Evolutionary conservation across 2,888 invertebrate genomes (phyloP).

Genomic region (Bimastos eiseni): DNA sequence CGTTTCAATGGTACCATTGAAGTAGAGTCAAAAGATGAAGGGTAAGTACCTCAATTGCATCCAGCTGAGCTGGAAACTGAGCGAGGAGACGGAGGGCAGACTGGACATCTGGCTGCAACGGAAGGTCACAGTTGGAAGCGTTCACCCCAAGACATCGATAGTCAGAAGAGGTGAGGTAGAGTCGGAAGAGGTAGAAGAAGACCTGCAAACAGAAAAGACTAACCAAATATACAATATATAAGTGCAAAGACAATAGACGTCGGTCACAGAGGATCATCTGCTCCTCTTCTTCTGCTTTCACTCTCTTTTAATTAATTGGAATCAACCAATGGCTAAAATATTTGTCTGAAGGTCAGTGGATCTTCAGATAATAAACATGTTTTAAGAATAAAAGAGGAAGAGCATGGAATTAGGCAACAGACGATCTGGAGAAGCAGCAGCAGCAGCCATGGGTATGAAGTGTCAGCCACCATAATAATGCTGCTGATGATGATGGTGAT

Average conservation of each 20-base stretch:
- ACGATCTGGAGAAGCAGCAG: too few relatives aligned
- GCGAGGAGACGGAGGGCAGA: constrained; percentile 80
- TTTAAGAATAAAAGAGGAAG: not conserved
- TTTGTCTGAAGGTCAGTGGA: too few relatives aligned
- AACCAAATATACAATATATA: not conserved
- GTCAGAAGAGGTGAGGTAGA: constrained; percentile 67
- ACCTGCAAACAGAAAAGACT: constrained; percentile 62
- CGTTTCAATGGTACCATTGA: not conserved
- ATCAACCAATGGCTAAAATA: not conserved
- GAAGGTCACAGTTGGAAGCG: constrained; percentile 56
- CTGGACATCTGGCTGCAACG: constrained; percentile 75
- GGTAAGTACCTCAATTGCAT: constrained; percentile 74
- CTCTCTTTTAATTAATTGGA: too few relatives aligned
- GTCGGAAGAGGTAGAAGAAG: constrained; percentile 70
- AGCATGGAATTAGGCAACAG: not conserved
- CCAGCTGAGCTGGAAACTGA: constrained; percentile 80
- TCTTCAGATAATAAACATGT: not conserved
- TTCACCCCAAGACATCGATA: constrained; percentile 59
- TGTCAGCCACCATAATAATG: too few relatives aligned
- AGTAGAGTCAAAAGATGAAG: not conserved
- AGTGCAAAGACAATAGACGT: not conserved
- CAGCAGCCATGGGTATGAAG: too few relatives aligned
- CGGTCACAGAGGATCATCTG: too few relatives aligned
- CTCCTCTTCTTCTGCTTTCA: too few relatives aligned
- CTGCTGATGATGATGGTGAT: too few relatives aligned